Conservation (phyloP, 1,140 invertebrate species). For the Lepidotrigona ventralis region DNA sequence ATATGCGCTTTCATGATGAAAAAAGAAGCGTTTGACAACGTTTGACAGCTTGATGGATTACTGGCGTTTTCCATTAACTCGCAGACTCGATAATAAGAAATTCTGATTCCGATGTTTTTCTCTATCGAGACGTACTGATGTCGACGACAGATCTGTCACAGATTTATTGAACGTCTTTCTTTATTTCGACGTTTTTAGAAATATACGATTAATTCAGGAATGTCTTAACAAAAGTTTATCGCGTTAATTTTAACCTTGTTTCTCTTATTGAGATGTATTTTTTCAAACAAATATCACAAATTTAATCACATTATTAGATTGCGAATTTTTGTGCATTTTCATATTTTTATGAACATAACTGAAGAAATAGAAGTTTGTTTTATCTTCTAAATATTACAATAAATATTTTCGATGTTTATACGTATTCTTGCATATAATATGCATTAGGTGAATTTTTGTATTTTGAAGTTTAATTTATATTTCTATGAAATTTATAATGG, state of each 20-base stretch:
- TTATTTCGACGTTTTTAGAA: not conserved
- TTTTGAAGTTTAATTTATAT: too few species aligned
- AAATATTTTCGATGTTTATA: too few species aligned
- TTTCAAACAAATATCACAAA: not conserved
- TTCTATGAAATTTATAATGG: too few species aligned
- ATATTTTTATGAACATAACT: too few species aligned
- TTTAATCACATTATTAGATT: too few species aligned
- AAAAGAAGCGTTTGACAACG: not conserved
- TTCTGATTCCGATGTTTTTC: not conserved
- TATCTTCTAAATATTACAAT: too few species aligned
- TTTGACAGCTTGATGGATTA: constrained; percentile 50
- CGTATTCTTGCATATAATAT: too few species aligned
- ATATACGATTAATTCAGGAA: too few species aligned
- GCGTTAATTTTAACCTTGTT: too few species aligned
- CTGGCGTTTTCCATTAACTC: constrained; percentile 1
- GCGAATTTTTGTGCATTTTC: too few species aligned
- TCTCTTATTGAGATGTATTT: not conserved
- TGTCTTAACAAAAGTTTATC: not conserved
- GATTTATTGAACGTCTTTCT: constrained; percentile 30
- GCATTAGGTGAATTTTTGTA: too few species aligned
- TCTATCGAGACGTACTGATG: not conserved
- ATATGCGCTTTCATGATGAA: not conserved
- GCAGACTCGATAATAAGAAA: constrained; percentile 29
- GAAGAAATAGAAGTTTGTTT: too few species aligned
- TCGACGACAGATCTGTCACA: not conserved